Evolutionary conservation across 1,140 invertebrate genomes (phyloP).

Genomic region (Drosophila biarmipes): DNA sequence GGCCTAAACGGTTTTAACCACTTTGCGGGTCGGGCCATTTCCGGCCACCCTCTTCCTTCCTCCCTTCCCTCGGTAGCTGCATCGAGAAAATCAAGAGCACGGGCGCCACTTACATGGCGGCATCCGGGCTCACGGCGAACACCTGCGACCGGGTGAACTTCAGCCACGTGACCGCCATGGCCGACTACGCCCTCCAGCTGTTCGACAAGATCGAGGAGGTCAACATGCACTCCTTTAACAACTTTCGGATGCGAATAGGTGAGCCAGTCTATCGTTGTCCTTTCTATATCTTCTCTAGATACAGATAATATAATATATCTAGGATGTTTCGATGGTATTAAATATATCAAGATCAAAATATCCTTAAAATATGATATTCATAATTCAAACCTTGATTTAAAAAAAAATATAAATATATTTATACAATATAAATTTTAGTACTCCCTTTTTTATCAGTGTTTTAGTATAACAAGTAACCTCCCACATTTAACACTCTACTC

Average conservation of each 20-base stretch:
- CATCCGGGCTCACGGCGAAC: slow-evolving; percentile 93
- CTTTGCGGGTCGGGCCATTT: slow-evolving; percentile 14
- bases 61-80: slow-evolving; percentile 84
- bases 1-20: slow-evolving; percentile 12
- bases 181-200: slow-evolving; percentile 95
- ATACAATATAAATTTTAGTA: no score
- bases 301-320: not conserved
- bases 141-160: slow-evolving; percentile 92
- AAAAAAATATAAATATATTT: no score
- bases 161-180: slow-evolving; percentile 94
- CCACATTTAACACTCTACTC: not conserved
- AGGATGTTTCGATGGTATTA: no score
- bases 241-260: slow-evolving; percentile 97
- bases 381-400: no score
- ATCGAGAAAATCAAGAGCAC: slow-evolving; percentile 99
- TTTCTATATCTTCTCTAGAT: not conserved
- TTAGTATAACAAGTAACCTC: no score
- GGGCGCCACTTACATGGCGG: slow-evolving; percentile 98
- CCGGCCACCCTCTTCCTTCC: not conserved
- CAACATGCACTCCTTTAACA: slow-evolving; percentile 98
- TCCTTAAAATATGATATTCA: no score
- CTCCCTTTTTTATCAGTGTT: not conserved
- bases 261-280: slow-evolving; percentile 56
- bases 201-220: slow-evolving; percentile 94
- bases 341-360: no score